These are phyloP conservation scores for Drepana arcuata DNA, from an alignment of 1,140 invertebrate species.

Conservation along the genomic window DNA sequence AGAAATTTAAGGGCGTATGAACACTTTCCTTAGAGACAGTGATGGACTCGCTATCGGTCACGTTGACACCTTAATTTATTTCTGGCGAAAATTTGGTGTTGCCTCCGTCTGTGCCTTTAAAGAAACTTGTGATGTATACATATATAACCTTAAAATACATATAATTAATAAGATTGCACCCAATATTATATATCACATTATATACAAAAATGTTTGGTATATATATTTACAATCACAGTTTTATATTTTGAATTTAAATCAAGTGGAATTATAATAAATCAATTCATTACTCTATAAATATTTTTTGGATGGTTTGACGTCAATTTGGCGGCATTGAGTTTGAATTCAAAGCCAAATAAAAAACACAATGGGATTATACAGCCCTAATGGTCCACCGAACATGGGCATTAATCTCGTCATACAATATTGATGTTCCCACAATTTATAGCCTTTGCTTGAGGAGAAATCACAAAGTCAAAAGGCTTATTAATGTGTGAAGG, in stretches of 20 bases:
- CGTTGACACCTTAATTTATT: too few species aligned
- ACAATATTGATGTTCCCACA: slow-evolving; percentile 66
- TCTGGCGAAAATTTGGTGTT: too few species aligned
- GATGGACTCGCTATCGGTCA: too few species aligned
- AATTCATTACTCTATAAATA: slow-evolving; percentile 27
- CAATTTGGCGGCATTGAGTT: slow-evolving; percentile 43
- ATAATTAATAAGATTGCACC: too few species aligned
- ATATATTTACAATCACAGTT: too few species aligned
- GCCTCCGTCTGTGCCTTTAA: too few species aligned
- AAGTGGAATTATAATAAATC: slow-evolving; percentile 24
- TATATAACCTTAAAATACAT: too few species aligned
- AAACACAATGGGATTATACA: slow-evolving; percentile 66
- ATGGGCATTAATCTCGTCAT: slow-evolving; percentile 69
- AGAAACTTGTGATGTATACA: too few species aligned
- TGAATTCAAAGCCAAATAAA: slow-evolving; percentile 41
- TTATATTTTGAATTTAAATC: slow-evolving; percentile 11
- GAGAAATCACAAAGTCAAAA: slow-evolving; percentile 57
- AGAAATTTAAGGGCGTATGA: too few species aligned
- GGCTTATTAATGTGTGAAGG: slow-evolving; percentile 66
- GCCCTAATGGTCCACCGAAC: slow-evolving; percentile 59
- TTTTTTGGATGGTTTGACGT: slow-evolving; percentile 33
- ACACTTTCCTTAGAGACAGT: too few species aligned
- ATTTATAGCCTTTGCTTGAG: slow-evolving; percentile 58
- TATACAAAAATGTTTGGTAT: too few species aligned
- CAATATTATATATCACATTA: too few species aligned